phyloP scores from a whole-genome alignment of 2,113 vertebrate species.

The Callithrix jacchus region DNA sequence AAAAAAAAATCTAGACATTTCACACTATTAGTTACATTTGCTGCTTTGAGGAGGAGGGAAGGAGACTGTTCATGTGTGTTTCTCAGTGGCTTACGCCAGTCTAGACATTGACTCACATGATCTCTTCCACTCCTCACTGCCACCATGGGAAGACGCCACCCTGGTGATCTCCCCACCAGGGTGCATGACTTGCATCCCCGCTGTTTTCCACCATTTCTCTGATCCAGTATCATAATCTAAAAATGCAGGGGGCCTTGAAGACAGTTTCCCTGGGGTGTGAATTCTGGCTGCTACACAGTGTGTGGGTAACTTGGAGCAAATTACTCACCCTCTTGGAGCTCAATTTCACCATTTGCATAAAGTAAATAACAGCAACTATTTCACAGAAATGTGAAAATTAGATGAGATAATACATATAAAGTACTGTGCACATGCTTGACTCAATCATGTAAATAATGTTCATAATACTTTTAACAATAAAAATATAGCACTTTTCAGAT shows the following conservation, averaged over 20 bases:
- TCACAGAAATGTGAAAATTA: not conserved
- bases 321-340: not conserved
- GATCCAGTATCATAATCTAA: not conserved
- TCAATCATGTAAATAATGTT: not conserved
- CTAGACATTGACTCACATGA: not conserved
- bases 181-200: not conserved
- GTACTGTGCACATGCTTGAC: not conserved
- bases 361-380: not conserved
- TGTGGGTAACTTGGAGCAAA: not conserved
- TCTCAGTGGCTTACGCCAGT: not conserved
- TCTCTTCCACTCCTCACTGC: not conserved
- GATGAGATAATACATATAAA: not conserved
- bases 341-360: not conserved
- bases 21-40: not conserved
- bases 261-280: not conserved
- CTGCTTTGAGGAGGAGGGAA: not conserved
- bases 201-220: not conserved
- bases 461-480: not conserved
- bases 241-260: not conserved
- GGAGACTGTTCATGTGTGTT: not conserved
- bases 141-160: not conserved
- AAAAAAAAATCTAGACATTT: not conserved
- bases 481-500: not conserved
- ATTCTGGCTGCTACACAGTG: not conserved
- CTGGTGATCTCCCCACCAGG: fast-evolving